These are phyloP conservation scores for Drosophila atripex DNA, from an alignment of 2,888 invertebrate species.

Conservation along the genomic window DNA sequence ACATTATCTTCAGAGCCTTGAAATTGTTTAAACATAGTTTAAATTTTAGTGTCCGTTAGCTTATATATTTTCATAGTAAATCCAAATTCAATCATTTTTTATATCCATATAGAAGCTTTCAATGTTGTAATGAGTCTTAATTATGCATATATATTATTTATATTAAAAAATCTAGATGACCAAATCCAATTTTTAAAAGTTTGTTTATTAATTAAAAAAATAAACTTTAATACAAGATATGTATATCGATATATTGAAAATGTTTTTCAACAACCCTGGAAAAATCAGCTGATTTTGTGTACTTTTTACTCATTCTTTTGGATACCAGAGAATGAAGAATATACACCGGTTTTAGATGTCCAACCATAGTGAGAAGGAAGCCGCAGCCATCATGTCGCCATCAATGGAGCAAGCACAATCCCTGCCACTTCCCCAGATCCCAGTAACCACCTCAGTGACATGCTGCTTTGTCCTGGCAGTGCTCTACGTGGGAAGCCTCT, in stretches of 20 bases:
- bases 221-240: not conserved
- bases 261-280: not conserved
- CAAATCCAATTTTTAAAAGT: too few species aligned
- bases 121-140: too few species aligned
- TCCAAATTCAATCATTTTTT: too few species aligned
- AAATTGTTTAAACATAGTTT: too few species aligned
- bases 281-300: conserved; percentile 51
- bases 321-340: conserved; percentile 29
- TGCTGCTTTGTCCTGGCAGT: conserved; percentile 91
- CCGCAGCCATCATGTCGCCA: conserved; percentile 22
- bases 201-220: not conserved
- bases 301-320: conserved; percentile 3
- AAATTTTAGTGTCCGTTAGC: too few species aligned
- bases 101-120: too few species aligned
- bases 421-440: conserved; percentile 64
- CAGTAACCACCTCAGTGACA: conserved; percentile 87
- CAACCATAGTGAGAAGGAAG: conserved; percentile 45
- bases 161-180: too few species aligned
- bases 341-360: conserved; percentile 26
- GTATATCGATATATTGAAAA: too few species aligned
- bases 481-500: conserved; percentile 93
- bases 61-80: too few species aligned
- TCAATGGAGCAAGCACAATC: not conserved
- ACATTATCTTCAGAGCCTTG: too few species aligned
- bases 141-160: too few species aligned